Evolutionary conservation across 2,888 invertebrate genomes (phyloP), one percentile per base, ranked within the genome.

Genomic region (Neoaliturus tenellus): DNA sequence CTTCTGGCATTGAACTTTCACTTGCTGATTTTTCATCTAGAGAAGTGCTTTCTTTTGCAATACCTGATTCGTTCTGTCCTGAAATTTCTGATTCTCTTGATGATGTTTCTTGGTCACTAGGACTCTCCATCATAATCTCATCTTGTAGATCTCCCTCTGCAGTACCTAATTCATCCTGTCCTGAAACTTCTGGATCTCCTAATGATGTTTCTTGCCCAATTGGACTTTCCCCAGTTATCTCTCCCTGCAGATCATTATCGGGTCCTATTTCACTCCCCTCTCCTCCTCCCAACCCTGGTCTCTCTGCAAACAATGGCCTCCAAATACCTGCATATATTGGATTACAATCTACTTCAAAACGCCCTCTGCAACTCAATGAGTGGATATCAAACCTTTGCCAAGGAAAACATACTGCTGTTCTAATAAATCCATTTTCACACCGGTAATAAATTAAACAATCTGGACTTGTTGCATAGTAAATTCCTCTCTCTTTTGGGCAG

Each of bases 311-410:
- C 14, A 51, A 17, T n/a, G 78, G 48, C 28, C 55, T 17, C 78
- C 78, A 78, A 12, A 78, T 35, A 31, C 55, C 78, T 12, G 78
- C 78, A 78, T 78, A 78, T 35, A 48, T 31, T 55, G 78, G 55
- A 33, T 78, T 78, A 55, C 78, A 78, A 55, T 78, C 78, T 3
- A 78, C 78, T 33, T 78, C 78, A 0, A 1, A 28, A 33, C 14
- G 31, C 23, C 23, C 33, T 31, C 35, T 78, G 35, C 78, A 78
- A 4, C 12, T 55, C 33, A 78, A 17, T 3, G 78, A n/a, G 35
- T 78, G 78, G 10, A 78, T 55, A 78, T 78, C 78, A 55, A 78
- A 78, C 33, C 28, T 51, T 33, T 78, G 78, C 78, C 78, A 78
- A 2, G 78, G 78, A 20, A 20, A 51, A 55, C 78, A 78, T 5